phyloP scores from a whole-genome alignment of 2,888 invertebrate species.

The Sinotaia quadrata region DNA sequence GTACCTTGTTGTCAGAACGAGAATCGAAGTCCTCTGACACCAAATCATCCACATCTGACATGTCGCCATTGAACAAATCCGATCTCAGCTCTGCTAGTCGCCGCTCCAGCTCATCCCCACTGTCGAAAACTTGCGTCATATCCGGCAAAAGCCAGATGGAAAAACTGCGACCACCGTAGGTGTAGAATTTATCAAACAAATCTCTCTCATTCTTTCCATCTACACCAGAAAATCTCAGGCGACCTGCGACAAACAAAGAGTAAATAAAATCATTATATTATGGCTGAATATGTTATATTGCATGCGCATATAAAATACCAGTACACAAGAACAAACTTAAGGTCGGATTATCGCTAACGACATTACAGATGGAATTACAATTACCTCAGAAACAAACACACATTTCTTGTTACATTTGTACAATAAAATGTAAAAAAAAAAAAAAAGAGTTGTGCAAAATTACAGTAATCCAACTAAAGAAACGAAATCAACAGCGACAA shows the following conservation, averaged over 20 bases:
- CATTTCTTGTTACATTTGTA: too few species aligned
- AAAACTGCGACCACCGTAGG: conserved; percentile 42
- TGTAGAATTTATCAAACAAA: conserved; percentile 32
- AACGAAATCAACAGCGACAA: too few species aligned
- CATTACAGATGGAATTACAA: too few species aligned
- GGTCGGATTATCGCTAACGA: too few species aligned
- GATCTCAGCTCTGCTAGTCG: conserved; percentile 19
- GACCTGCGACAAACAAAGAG: conserved; percentile 18
- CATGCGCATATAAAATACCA: neutral
- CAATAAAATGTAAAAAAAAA: too few species aligned
- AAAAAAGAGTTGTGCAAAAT: too few species aligned
- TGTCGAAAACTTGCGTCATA: conserved; percentile 38
- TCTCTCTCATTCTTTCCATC: conserved; percentile 24
- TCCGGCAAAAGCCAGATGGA: conserved; percentile 28
- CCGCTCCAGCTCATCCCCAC: conserved; percentile 34
- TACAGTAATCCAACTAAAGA: too few species aligned
- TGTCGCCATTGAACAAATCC: conserved; percentile 35
- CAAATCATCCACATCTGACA: neutral
- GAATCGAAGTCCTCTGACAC: conserved; percentile 25
- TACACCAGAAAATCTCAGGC: conserved; percentile 28
- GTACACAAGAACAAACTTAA: neutral
- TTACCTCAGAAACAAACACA: neutral
- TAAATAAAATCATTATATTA: too few species aligned
- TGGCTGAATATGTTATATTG: too few species aligned
- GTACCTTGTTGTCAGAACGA: conserved; percentile 39